phyloP scores from a whole-genome alignment of 2,797 vertebrate genomes.

The Borostomias antarcticus region DNA sequence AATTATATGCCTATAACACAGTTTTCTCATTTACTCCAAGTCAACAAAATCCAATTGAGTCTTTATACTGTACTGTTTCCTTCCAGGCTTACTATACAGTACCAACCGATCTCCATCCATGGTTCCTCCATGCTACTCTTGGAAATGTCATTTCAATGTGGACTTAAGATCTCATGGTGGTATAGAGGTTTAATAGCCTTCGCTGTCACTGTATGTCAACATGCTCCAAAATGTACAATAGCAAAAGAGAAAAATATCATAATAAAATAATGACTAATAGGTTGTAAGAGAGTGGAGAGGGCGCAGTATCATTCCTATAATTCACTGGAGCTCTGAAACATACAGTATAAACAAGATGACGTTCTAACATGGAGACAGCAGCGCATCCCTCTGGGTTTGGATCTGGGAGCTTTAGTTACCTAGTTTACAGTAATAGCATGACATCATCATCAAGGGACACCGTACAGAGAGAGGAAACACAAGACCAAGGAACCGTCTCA shows the following conservation, averaged over 20 bases:
- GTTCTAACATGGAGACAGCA: no score
- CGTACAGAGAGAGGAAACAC: no score
- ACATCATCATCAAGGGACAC: no score
- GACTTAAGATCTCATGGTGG: neutral
- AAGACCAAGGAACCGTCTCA: constrained; percentile 19
- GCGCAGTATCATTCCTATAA: no score
- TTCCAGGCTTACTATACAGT: no score
- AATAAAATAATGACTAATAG: neutral
- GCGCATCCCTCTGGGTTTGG: no score
- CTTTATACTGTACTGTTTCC: no score
- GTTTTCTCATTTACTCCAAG: constrained; percentile 43
- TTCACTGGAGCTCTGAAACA: no score
- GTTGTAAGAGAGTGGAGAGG: neutral
- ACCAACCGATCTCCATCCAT: neutral
- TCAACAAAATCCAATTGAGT: neutral
- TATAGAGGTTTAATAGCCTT: neutral
- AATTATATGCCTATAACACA: constrained; percentile 75
- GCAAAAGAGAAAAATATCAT: neutral
- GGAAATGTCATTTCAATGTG: neutral
- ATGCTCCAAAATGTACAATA: neutral
- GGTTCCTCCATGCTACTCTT: no score
- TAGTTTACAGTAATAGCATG: no score
- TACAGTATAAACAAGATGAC: no score
- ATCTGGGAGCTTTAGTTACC: no score
- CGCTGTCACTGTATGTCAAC: neutral